A percentile compares a stretch with the other conserved stretches of the same genome.
Conservation (phyloP, 2,113 vertebrate genomes). For the Epinephelus fuscoguttatus region DNA sequence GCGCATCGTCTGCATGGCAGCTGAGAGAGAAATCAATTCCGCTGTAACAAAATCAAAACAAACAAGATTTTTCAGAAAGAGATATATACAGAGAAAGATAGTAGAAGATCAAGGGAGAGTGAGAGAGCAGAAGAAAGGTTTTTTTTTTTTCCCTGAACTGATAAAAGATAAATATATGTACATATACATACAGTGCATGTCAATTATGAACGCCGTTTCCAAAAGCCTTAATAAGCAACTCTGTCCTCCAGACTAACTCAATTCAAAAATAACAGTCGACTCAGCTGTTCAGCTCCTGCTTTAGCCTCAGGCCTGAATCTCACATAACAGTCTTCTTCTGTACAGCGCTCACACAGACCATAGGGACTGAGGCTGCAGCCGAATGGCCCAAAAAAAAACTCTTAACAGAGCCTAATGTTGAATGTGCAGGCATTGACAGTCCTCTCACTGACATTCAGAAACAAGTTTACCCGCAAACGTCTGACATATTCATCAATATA, state of each 20-base stretch:
- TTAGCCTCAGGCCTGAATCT: slow-evolving; percentile 65
- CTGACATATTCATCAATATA: slow-evolving; percentile 50
- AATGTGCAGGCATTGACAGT: slow-evolving; percentile 23
- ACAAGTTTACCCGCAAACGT: slow-evolving; percentile 11
- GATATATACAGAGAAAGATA: slow-evolving; percentile 14
- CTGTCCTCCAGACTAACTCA: slow-evolving; percentile 60
- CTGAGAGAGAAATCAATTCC: slow-evolving; percentile 74
- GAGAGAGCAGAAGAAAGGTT: background rate
- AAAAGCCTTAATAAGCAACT: slow-evolving; percentile 77
- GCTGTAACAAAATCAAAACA: slow-evolving; percentile 61
- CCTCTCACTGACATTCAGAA: slow-evolving; percentile 18
- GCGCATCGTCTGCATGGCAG: slow-evolving; percentile 49
- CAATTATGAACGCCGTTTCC: slow-evolving; percentile 54
- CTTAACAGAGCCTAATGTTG: slow-evolving; percentile 1
- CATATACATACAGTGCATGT: slow-evolving; percentile 21
- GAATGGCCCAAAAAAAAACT: slow-evolving; percentile 45
- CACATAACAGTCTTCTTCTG: slow-evolving; percentile 55
- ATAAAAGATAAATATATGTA: slow-evolving; percentile 40
- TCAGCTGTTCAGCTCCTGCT: slow-evolving; percentile 73
- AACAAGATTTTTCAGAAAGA: slow-evolving; percentile 56
- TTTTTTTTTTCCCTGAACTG: slow-evolving; percentile 13
- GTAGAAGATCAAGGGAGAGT: slow-evolving; percentile 7
- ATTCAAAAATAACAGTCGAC: slow-evolving; percentile 68
- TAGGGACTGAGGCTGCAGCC: slow-evolving; percentile 19
- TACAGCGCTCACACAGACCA: slow-evolving; percentile 40